Conservation (phyloP, 2,113 vertebrate species). For the Ammospiza nelsoni region DNA sequence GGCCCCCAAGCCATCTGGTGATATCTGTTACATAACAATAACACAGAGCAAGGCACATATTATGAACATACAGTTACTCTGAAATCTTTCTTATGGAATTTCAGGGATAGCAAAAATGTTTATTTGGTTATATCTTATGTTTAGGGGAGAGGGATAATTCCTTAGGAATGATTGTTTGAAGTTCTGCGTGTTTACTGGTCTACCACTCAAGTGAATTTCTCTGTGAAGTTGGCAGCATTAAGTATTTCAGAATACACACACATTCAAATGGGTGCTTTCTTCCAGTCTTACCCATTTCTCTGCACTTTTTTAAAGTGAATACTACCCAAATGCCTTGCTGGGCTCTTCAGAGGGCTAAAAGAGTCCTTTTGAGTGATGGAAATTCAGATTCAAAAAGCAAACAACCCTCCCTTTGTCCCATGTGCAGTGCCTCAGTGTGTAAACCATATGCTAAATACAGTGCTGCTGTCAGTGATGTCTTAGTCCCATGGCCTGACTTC, state of each 20-base stretch:
- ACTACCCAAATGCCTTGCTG: background rate
- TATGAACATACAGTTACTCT: background rate
- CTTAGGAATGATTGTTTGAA: background rate
- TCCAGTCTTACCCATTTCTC: background rate
- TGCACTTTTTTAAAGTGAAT: background rate
- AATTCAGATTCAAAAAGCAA: background rate
- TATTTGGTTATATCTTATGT: background rate
- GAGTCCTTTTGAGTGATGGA: background rate
- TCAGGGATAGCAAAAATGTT: background rate
- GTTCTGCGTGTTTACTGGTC: background rate
- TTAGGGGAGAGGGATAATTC: background rate
- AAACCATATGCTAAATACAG: background rate
- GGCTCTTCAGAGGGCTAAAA: background rate
- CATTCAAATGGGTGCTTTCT: background rate
- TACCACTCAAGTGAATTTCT: background rate
- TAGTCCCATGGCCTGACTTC: background rate
- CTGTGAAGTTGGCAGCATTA: background rate
- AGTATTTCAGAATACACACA: background rate
- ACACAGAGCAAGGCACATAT: background rate
- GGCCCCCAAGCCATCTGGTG: conserved; percentile 8
- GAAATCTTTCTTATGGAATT: background rate
- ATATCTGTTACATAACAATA: background rate
- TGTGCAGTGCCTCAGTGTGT: background rate
- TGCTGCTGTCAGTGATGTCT: conserved; percentile 10
- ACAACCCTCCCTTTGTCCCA: conserved; percentile 19